Percentiles rank a stretch among this genome's conserved stretches.
Conservation (phyloP, 2,113 vertebrate genomes). For the Lethenteron camtschaticum region DNA sequence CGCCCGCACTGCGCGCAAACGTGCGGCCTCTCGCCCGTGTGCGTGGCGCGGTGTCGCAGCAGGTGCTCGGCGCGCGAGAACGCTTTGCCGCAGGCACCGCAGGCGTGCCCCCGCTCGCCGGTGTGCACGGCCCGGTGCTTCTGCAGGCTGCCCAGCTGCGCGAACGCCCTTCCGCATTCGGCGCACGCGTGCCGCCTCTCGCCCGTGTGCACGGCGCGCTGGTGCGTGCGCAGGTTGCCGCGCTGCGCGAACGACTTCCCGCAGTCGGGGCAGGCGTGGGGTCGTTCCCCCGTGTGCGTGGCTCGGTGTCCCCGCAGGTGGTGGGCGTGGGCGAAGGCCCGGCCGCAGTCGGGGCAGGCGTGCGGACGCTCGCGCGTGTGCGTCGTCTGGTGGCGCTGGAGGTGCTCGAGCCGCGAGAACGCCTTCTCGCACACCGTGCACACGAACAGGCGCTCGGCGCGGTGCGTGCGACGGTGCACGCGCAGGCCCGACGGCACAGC, state of each 20-base stretch:
- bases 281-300: constrained; percentile 27
- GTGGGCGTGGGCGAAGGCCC: constrained; percentile 29
- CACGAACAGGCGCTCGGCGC: background rate
- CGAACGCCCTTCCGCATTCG: constrained; percentile 45
- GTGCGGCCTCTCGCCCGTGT: constrained; percentile 17
- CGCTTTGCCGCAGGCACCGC: constrained; percentile 20
- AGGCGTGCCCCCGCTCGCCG: constrained; percentile 10
- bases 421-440: background rate
- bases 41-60: constrained; percentile 5
- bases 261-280: constrained; percentile 39
- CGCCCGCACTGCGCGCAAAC: constrained; percentile 19
- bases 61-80: constrained; percentile 8
- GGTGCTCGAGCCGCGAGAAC: background rate
- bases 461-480: background rate
- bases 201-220: constrained; percentile 34
- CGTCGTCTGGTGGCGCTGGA: background rate
- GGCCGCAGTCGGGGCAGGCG: constrained; percentile 17
- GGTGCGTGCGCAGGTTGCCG: constrained; percentile 43
- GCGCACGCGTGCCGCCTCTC: constrained; percentile 48
- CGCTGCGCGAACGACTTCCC: constrained; percentile 48
- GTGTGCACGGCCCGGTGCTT: constrained; percentile 12
- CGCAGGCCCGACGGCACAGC: background rate
- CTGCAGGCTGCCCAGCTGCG: constrained; percentile 42
- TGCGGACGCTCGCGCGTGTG: constrained; percentile 9
- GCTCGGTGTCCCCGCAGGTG: constrained; percentile 17